These are phyloP conservation scores for Nixonia krombeini DNA, from an alignment of 1,140 invertebrate species.

Conservation along the genomic window DNA sequence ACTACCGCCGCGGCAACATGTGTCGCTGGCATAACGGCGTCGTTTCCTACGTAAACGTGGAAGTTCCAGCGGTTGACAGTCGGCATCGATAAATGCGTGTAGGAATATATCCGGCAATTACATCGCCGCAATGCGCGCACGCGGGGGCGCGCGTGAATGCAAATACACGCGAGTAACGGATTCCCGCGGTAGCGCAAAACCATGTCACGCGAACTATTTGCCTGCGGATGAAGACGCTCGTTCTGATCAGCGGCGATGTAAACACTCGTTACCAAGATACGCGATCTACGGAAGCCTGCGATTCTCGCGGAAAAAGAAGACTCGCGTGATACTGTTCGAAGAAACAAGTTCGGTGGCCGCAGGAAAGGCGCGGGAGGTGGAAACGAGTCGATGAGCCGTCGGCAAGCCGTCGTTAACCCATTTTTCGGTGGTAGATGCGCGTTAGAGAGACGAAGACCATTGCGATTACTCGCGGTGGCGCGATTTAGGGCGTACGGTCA, in stretches of 20 bases:
- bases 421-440: no score
- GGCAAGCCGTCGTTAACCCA: no score
- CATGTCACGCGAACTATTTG: slow-evolving; percentile 27
- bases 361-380: no score
- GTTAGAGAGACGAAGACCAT: no score
- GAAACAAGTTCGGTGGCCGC: slow-evolving; percentile 6
- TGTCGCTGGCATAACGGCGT: no score
- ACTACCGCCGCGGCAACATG: not conserved
- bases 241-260: slow-evolving; percentile 20
- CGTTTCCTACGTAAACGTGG: no score
- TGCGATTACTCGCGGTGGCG: no score
- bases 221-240: slow-evolving; percentile 4
- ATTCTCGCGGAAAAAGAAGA: slow-evolving; percentile 26
- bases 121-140: slow-evolving; percentile 36
- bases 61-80: no score
- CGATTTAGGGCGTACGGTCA: slow-evolving; percentile 39
- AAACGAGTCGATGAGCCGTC: no score
- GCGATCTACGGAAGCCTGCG: no score
- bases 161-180: not conserved
- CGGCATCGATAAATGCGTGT: no score
- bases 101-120: slow-evolving; percentile 36
- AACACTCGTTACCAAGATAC: slow-evolving; percentile 18
- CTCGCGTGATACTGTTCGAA: slow-evolving; percentile 17
- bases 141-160: slow-evolving; percentile 5
- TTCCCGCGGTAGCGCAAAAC: slow-evolving; percentile 15